A percentile compares a stretch with the other conserved stretches of the same genome.
Conservation (phyloP, 2,888 invertebrate genomes). For the Synergus itoensis region DNA sequence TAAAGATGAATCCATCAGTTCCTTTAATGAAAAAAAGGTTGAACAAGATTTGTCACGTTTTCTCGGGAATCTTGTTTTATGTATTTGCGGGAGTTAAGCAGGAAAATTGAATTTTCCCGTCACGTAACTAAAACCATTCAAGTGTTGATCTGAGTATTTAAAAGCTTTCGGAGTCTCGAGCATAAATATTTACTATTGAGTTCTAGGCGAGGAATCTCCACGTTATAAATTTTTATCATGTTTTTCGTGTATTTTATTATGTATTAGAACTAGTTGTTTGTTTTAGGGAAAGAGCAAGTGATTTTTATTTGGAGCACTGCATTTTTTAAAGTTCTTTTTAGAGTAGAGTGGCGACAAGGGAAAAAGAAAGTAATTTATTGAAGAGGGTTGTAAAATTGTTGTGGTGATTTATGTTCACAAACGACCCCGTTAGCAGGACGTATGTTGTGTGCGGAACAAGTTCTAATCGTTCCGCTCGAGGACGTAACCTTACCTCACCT, state of each 20-base stretch:
- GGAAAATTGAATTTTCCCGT: slow-evolving; percentile 25
- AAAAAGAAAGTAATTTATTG: slow-evolving; percentile 21
- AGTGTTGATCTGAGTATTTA: not conserved
- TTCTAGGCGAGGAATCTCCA: not conserved
- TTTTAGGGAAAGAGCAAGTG: not conserved
- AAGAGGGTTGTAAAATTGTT: slow-evolving; percentile 16
- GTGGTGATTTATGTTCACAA: slow-evolving; percentile 42
- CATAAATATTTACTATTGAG: slow-evolving; percentile 20
- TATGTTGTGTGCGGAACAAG: slow-evolving; percentile 57
- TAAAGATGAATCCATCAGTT: not conserved
- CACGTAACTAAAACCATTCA: slow-evolving; percentile 30
- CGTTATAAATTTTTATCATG: slow-evolving; percentile 2
- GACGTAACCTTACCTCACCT: slow-evolving; percentile 56
- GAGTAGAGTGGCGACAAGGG: slow-evolving; percentile 1
- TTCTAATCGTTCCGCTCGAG: slow-evolving; percentile 62
- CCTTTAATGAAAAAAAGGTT: not conserved
- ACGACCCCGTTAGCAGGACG: slow-evolving; percentile 56
- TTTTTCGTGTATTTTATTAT: not conserved
- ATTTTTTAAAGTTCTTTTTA: slow-evolving; percentile 12
- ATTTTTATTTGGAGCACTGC: not conserved
- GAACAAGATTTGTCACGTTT: not conserved
- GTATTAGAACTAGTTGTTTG: not conserved
- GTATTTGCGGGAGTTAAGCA: not conserved
- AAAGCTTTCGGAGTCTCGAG: not conserved
- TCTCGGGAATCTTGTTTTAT: not conserved